A percentile compares a stretch with the other conserved stretches of the same genome.
Evolutionary conservation across 1,140 invertebrate genomes (phyloP).

Genomic region (Gyrodactylus salaris): DNA sequence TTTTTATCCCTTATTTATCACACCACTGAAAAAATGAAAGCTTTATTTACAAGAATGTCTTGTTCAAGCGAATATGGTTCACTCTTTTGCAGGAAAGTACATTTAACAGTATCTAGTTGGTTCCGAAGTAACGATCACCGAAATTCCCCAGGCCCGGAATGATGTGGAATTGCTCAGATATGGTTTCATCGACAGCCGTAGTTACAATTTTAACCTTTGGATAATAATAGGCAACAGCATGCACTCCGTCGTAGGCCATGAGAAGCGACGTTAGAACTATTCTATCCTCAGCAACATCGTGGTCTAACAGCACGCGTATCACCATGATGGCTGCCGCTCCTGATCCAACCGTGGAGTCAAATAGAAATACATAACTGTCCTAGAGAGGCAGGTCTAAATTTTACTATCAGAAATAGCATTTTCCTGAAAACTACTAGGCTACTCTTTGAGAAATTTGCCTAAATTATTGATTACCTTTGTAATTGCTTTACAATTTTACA

Average conservation of each 20-base stretch:
- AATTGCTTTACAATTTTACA: too few relatives aligned
- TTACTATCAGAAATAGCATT: too few relatives aligned
- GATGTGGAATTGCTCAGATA: conserved; percentile 89
- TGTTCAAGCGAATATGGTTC: too few relatives aligned
- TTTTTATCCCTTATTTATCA: too few relatives aligned
- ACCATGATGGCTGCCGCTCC: conserved; percentile 97
- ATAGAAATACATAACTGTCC: conserved; percentile 43
- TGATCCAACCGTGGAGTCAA: conserved; percentile 87
- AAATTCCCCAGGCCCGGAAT: conserved; percentile 78
- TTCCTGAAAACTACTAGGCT: too few relatives aligned
- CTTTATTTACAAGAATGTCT: too few relatives aligned
- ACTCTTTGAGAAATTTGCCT: too few relatives aligned
- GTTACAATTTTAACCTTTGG: conserved; percentile 76
- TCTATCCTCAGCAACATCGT: conserved; percentile 71
- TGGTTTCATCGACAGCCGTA: conserved; percentile 66
- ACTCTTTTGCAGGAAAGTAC: too few relatives aligned
- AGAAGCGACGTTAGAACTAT: conserved; percentile 63
- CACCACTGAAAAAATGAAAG: too few relatives aligned
- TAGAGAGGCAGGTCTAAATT: too few relatives aligned
- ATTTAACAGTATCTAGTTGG: too few relatives aligned
- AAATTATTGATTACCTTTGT: too few relatives aligned
- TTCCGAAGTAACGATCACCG: conserved; percentile 86
- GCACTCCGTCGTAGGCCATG: conserved; percentile 82
- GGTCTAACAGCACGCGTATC: conserved; percentile 69
- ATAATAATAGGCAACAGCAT: conserved; percentile 89